Evolutionary conservation across 2,888 invertebrate genomes (phyloP), one percentile per base, ranked within the genome.

Genomic region (Chesias legatella): DNA sequence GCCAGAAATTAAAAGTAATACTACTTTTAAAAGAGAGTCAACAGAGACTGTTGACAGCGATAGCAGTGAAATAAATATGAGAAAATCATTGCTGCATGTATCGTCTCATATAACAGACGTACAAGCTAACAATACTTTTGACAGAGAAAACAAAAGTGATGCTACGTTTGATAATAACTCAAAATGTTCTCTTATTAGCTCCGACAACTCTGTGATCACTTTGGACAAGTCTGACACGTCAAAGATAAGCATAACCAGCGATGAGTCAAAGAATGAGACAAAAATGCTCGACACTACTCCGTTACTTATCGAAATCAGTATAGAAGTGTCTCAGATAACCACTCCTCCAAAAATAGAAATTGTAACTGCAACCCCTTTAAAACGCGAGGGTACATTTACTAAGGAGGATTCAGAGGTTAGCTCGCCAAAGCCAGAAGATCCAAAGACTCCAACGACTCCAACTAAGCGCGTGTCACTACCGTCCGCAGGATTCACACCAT

Each of bases 331-430:
- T 2, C 33, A 30, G 3, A 28, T 53, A n/a, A 55, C 50, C 5
- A 38, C 23, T 11, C 37, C 37, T 25, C 24, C 7, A 6, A 34
- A 29, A n/a, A 30, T n/a, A 13, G 37, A 21, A 4, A 17, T 23
- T 3, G 31, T 38, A 6, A 11, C 35, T 6, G 46, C 58, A 1
- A 73, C 76, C 28, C 73, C 75, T 1, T 45, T 83, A 1, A 77
- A 74, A 62, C 61, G 85, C 11, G 86, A 88, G 58, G 81, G 80
- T 0, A 88, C 88, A 1, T 88, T 81, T 28, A 86, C 82, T 0
- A 86, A 80, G 54, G 83, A 86, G 0, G 52, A 51, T 9, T 58
- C 78, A 0, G 67, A 67, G 13, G 47, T 41, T 47, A 38, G 11
- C n/a, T 51, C 57, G 3, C 11, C 36, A 6, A 55, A 58, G 22